Conservation (phyloP, 2,113 vertebrate genomes). For the Falco punctatus region DNA sequence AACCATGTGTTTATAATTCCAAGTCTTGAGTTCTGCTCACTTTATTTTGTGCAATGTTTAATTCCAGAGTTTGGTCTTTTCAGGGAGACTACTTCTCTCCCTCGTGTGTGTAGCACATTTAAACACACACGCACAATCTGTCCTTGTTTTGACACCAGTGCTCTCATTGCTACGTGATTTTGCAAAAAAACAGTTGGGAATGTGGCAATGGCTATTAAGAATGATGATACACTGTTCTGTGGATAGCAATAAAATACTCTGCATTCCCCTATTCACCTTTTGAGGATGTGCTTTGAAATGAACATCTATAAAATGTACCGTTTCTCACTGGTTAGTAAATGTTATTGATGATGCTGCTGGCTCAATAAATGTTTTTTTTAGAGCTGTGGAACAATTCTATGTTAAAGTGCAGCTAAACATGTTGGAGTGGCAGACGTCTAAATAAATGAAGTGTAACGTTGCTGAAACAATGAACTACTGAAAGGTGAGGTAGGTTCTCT, state of each 20-base stretch:
- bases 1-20: not conserved
- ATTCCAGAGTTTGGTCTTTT: not conserved
- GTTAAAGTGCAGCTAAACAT: constrained; percentile 7
- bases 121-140: not conserved
- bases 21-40: not conserved
- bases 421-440: not conserved
- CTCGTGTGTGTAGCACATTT: not conserved
- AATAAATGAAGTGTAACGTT: constrained; percentile 57
- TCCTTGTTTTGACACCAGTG: not conserved
- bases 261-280: not conserved
- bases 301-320: not conserved
- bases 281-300: not conserved
- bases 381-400: not conserved
- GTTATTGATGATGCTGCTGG: not conserved
- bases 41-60: not conserved
- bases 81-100: not conserved
- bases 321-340: not conserved
- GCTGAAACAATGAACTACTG: constrained; percentile 6
- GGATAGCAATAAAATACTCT: not conserved
- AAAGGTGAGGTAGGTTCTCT: constrained; percentile 34
- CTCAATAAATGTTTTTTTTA: not conserved
- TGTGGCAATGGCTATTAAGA: not conserved
- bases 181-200: not conserved
- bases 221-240: not conserved
- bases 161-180: not conserved